Conservation (phyloP, 2,113 vertebrate genomes). For the Phylloscopus trochilus region DNA sequence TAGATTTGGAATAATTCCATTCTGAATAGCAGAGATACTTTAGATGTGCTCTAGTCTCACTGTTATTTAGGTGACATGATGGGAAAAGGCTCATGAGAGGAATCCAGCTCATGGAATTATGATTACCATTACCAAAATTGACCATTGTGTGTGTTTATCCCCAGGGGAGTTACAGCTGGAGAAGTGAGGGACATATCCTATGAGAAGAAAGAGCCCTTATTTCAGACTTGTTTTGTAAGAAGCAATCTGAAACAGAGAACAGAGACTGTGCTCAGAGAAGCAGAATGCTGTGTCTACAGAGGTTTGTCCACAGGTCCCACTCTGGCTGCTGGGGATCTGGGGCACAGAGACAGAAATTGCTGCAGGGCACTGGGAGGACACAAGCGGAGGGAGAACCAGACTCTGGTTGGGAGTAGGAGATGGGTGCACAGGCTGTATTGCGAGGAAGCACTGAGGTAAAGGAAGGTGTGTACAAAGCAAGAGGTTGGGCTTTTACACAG, state of each 20-base stretch:
- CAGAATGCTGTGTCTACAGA: rapidly evolving
- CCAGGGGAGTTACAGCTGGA: background rate
- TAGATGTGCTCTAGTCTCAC: background rate
- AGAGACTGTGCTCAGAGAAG: background rate
- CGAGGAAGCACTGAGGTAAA: background rate
- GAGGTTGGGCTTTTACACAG: background rate
- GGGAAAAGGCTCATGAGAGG: background rate
- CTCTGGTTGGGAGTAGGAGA: background rate
- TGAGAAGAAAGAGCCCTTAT: background rate
- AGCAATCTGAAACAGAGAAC: background rate
- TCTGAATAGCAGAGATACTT: background rate
- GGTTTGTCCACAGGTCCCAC: background rate
- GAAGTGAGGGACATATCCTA: background rate
- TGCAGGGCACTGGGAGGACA: background rate
- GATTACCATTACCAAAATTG: background rate
- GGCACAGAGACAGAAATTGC: background rate
- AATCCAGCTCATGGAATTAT: background rate
- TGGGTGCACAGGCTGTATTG: background rate
- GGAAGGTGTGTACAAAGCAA: background rate
- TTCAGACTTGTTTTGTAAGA: background rate
- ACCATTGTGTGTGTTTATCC: background rate
- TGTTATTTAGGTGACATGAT: background rate
- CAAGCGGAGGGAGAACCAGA: background rate
- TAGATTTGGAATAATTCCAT: constrained; percentile 40
- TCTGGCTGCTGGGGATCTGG: background rate